These are phyloP conservation scores for Dorcus hopei DNA, from an alignment of 2,888 invertebrate genomes.

Conservation along the genomic window DNA sequence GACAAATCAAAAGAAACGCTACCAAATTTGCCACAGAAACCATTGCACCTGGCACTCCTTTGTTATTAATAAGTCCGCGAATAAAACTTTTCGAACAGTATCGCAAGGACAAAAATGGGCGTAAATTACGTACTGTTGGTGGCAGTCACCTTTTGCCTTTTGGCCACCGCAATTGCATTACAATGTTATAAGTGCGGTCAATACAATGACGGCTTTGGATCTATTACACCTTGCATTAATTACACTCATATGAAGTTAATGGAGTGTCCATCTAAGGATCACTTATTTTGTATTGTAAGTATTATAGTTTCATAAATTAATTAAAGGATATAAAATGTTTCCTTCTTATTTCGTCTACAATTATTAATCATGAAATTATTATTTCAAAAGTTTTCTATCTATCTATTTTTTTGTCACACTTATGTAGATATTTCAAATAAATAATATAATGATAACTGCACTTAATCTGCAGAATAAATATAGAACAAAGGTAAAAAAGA, in stretches of 20 bases:
- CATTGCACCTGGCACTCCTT: not conserved
- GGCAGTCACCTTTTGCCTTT: constrained; percentile 23
- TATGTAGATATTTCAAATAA: too few species aligned
- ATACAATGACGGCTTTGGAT: constrained; percentile 82
- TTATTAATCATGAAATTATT: too few species aligned
- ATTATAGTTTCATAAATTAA: constrained; percentile 9
- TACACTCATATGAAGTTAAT: constrained; percentile 68
- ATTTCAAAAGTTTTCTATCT: too few species aligned
- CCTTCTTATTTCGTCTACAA: too few species aligned
- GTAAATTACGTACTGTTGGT: constrained; percentile 18
- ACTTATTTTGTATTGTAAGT: constrained; percentile 77
- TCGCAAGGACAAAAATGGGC: constrained; percentile 17
- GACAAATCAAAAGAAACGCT: not conserved
- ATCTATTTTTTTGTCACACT: too few species aligned
- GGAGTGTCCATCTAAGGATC: constrained; percentile 62
- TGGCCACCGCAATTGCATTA: constrained; percentile 49
- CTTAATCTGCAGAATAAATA: too few species aligned
- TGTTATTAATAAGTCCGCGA: not conserved
- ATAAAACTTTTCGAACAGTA: not conserved
- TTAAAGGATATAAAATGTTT: too few species aligned
- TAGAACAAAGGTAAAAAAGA: too few species aligned
- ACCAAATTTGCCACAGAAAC: not conserved
- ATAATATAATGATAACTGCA: too few species aligned
- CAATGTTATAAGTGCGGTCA: constrained; percentile 78
- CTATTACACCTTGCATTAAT: constrained; percentile 81